Evolutionary conservation across 2,888 invertebrate genomes (phyloP), one percentile per base, ranked within the genome.

Genomic region (Yponomeuta evonymella): DNA sequence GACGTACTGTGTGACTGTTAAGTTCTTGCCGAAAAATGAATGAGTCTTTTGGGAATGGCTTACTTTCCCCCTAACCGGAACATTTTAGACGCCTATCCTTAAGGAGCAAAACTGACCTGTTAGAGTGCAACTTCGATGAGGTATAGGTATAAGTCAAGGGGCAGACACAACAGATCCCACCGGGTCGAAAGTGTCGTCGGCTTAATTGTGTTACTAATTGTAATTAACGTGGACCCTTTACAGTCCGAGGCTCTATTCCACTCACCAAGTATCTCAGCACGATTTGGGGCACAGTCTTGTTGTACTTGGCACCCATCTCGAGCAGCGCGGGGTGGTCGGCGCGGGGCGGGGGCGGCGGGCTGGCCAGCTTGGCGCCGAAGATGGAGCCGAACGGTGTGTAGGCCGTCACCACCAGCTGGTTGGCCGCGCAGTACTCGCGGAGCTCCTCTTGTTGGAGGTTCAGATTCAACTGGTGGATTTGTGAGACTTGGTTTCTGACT

Each of bases 361-460:
- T 91, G 93, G 36, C 82, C 92, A 15, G 90, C 77, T 86, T 80
- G 63, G 84, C 94, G 80, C 79, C 90, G 68, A 79, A 94, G 79
- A 83, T 88, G 79, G 79, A 93, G 78, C 79, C 95, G 76, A 97
- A 86, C 0, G 97, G 97, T 48, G 96, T 95, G 81, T 96, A 98
- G 0, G 93, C 97, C 67, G 93, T 95, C 70, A 97, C 84, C 2
- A 93, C 84, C 29, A 98, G 93, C 1, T 90, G 93, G n/a, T 92
- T 89, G 67, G 93, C 82, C 74, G 94, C 94, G 81, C 97, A 96
- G 76, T 94, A 96, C 9, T 95, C 89, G 0, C 95, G 94, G 71
- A 97, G 79, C 73, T 94, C 93, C 74, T 94, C 94, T 78, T 97
- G 95, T 64, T 95, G 95, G 6, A 96, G 81, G 43, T 95, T 95